phyloP scores from a whole-genome alignment of 64 coral and sea anemone genomes.

The Actinia equina region DNA sequence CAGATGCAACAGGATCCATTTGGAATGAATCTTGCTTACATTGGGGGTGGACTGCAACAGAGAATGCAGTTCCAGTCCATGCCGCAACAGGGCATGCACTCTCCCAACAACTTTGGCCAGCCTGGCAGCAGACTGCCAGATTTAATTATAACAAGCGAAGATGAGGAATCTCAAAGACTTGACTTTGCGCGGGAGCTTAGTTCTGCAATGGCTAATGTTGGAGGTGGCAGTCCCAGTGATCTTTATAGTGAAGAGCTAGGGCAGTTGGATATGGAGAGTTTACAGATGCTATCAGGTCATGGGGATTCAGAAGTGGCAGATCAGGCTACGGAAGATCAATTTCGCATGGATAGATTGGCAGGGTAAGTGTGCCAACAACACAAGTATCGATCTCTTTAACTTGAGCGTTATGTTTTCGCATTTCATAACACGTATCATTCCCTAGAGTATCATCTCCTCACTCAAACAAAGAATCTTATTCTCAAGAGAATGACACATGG shows the following conservation, averaged over 20 bases:
- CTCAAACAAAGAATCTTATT: no score
- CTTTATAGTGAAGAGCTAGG: slow-evolving; percentile 52
- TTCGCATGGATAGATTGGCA: slow-evolving; percentile 47
- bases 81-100: slow-evolving; percentile 1
- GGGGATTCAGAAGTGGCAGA: slow-evolving; percentile 57
- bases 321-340: slow-evolving; percentile 66
- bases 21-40: slow-evolving; percentile 9
- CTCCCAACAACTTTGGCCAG: slow-evolving; percentile 15
- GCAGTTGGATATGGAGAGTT: slow-evolving; percentile 56
- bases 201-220: slow-evolving; percentile 43
- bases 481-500: no score
- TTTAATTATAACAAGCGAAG: slow-evolving; percentile 46
- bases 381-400: no score
- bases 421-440: no score
- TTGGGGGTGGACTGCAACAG: neutral
- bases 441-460: no score
- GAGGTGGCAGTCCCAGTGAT: slow-evolving; percentile 31
- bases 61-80: slow-evolving; percentile 4
- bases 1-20: neutral
- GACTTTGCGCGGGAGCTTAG: slow-evolving; percentile 65
- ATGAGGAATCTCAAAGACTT: slow-evolving; percentile 48
- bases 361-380: slow-evolving; percentile 22
- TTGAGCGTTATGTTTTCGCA: no score
- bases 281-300: slow-evolving; percentile 65
- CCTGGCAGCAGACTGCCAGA: slow-evolving; percentile 32